These are phyloP conservation scores for Xiphophorus hellerii DNA, from an alignment of 2,113 vertebrate species.

Conservation along the genomic window DNA sequence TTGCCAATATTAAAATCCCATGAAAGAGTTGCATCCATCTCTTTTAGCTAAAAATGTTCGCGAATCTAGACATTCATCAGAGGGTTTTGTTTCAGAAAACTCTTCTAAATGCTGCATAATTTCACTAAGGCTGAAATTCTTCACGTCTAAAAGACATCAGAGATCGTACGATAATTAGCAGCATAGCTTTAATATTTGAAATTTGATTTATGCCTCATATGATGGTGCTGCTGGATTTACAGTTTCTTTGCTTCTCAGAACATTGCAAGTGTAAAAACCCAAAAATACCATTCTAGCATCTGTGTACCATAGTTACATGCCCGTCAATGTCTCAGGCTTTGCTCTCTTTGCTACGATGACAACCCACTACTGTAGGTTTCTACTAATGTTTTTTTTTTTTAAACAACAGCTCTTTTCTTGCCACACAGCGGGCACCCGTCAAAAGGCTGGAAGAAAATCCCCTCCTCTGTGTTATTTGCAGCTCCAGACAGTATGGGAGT, in stretches of 20 bases:
- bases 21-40: no score
- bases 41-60: no score
- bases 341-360: neutral
- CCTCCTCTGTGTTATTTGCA: constrained; percentile 12
- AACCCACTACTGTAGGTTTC: constrained; percentile 2
- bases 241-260: neutral
- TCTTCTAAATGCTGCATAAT: neutral
- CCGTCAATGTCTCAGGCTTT: neutral
- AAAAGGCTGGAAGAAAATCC: neutral
- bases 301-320: neutral
- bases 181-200: neutral
- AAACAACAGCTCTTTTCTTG: constrained; percentile 16
- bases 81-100: neutral
- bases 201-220: neutral
- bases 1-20: no score
- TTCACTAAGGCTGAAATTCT: neutral
- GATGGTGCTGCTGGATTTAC: neutral
- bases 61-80: neutral
- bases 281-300: neutral
- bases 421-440: constrained; percentile 25
- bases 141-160: neutral
- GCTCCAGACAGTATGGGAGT: constrained; percentile 21
- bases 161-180: neutral
- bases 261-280: neutral
- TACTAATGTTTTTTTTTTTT: neutral